A percentile compares a stretch with the other conserved stretches of the same genome.
Evolutionary conservation across 2,797 vertebrate species (phyloP).

Genomic region (Syncerus caffer): DNA sequence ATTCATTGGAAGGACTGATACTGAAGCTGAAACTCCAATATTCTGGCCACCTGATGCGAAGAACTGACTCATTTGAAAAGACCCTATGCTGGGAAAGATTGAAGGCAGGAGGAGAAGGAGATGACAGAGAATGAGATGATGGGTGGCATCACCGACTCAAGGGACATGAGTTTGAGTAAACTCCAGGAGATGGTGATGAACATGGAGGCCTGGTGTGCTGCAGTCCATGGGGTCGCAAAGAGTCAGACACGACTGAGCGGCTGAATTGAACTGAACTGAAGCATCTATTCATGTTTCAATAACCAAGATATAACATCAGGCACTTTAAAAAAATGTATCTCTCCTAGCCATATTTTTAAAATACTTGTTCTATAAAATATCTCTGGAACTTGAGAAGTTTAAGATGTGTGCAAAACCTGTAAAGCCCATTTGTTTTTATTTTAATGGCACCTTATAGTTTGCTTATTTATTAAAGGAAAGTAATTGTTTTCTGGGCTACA

Average conservation of each 20-base stretch:
- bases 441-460: neutral
- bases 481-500: neutral
- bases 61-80: neutral
- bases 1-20: neutral
- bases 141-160: neutral
- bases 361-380: neutral
- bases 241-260: accelerated
- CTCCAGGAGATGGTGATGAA: neutral
- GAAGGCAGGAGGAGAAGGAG: neutral
- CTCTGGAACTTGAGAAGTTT: neutral
- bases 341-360: neutral
- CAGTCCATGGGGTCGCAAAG: neutral
- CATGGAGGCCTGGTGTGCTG: accelerated
- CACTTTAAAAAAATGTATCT: neutral
- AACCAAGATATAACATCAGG: neutral
- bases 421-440: neutral
- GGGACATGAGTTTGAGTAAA: neutral
- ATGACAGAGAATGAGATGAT: accelerated
- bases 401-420: neutral
- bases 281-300: neutral
- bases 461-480: neutral
- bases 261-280: neutral
- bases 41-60: neutral
- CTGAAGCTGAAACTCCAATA: neutral
- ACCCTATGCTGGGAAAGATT: neutral